Evolutionary conservation across 2,888 invertebrate species (phyloP).

Genomic region (Nowickia ferox): DNA sequence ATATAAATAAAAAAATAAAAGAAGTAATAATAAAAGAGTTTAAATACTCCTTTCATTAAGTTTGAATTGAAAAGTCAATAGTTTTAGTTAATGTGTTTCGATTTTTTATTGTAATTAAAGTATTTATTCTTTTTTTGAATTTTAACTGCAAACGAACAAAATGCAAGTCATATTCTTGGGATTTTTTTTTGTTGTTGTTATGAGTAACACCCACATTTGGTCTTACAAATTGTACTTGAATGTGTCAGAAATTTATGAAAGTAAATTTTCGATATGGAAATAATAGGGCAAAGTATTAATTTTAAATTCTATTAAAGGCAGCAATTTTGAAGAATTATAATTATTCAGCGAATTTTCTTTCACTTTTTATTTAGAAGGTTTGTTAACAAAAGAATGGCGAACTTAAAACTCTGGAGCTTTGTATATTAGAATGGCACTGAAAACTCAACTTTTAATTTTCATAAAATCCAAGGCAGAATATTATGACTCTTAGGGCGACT

Average conservation of each 20-base stretch:
- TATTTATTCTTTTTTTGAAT: constrained; percentile 1
- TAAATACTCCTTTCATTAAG: constrained; percentile 27
- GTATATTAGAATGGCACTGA: no score
- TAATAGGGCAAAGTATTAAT: neutral
- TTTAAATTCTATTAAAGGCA: no score
- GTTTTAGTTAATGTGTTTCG: neutral
- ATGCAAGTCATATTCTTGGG: constrained; percentile 45
- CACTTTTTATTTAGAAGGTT: no score
- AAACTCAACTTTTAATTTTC: no score
- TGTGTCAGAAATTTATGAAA: constrained; percentile 24
- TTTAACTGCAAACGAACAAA: constrained; percentile 13
- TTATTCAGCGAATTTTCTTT: no score
- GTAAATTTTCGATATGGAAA: neutral
- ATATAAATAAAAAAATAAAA: neutral
- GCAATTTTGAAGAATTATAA: no score
- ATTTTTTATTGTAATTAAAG: constrained; percentile 23
- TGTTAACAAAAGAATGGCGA: no score
- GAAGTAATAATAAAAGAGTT: neutral
- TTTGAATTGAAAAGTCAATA: constrained; percentile 30
- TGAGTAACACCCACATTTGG: constrained; percentile 35
- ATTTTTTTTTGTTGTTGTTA: constrained; percentile 1
- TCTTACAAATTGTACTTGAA: constrained; percentile 14
- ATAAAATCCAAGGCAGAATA: no score
- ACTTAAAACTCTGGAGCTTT: no score
- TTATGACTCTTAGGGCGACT: no score